These are phyloP conservation scores for Toxostoma redivivum DNA, from an alignment of 2,113 vertebrate species.

Conservation along the genomic window DNA sequence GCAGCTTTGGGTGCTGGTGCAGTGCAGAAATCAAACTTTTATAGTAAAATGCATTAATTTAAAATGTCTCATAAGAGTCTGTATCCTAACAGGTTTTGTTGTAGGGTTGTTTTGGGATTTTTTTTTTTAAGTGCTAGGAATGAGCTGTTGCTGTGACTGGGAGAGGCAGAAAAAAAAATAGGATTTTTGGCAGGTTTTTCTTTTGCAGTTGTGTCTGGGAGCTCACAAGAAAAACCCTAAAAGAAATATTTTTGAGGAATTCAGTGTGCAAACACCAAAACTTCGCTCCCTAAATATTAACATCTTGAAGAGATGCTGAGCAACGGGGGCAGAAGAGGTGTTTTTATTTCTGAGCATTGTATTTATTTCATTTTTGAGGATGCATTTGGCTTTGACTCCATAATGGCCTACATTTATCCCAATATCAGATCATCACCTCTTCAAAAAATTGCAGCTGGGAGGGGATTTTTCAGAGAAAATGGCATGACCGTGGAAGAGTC, in stretches of 20 bases:
- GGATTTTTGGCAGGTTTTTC: neutral
- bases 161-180: too few relatives aligned
- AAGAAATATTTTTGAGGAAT: neutral
- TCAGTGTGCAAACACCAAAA: neutral
- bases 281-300: neutral
- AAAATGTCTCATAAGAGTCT: neutral
- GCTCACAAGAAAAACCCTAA: neutral
- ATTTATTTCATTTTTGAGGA: neutral
- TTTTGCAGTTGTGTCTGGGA: neutral
- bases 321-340: neutral
- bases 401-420: neutral
- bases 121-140: neutral
- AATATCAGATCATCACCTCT: neutral
- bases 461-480: neutral
- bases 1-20: neutral
- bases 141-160: neutral
- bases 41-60: neutral
- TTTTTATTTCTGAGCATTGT: neutral
- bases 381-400: neutral
- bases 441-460: neutral
- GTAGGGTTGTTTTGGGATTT: accelerated
- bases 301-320: neutral
- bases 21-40: neutral
- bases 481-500: neutral
- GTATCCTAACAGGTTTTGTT: neutral